Evolutionary conservation across 37 sponge, comb jelly and placozoan genomes (phyloP).

Genomic region (Agelas oroides): DNA sequence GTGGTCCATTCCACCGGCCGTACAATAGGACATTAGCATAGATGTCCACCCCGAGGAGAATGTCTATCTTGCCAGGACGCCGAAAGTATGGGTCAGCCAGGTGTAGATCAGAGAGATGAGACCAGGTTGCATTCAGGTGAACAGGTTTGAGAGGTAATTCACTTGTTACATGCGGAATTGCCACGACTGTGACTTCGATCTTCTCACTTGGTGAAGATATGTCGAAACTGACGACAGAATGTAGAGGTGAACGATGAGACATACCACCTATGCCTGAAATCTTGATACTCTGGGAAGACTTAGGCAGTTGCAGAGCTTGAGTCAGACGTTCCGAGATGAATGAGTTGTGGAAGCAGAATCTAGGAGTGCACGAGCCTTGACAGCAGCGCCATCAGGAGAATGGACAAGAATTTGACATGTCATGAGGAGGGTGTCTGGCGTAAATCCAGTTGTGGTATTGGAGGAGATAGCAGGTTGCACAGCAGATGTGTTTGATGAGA

Average conservation of each 20-base stretch:
- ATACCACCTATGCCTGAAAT: conserved; percentile 23
- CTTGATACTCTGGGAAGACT: background rate
- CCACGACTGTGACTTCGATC: conserved; percentile 22
- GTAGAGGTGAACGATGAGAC: background rate
- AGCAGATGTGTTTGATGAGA: background rate
- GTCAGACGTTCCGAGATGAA: conserved; percentile 29
- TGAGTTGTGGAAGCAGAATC: conserved; percentile 36
- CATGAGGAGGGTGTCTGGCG: background rate
- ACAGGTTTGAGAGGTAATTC: conserved; percentile 28
- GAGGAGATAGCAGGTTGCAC: background rate
- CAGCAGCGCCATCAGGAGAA: conserved; percentile 10
- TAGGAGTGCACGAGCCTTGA: conserved; percentile 37
- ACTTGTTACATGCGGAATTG: conserved; percentile 28
- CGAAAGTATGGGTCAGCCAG: conserved; percentile 21
- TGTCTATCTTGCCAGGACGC: conserved; percentile 15
- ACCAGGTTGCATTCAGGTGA: conserved; percentile 8
- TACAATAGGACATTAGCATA: conserved; percentile 17
- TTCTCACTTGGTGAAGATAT: background rate
- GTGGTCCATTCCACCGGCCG: conserved; percentile 34
- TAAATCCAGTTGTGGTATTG: background rate
- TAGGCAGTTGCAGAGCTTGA: conserved; percentile 2
- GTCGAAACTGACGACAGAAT: background rate
- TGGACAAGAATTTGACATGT: background rate
- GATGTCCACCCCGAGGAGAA: conserved; percentile 19
- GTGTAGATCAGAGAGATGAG: conserved; percentile 13